Conservation (phyloP, 2,797 vertebrate species). For the Chiroxiphia lanceolata region DNA sequence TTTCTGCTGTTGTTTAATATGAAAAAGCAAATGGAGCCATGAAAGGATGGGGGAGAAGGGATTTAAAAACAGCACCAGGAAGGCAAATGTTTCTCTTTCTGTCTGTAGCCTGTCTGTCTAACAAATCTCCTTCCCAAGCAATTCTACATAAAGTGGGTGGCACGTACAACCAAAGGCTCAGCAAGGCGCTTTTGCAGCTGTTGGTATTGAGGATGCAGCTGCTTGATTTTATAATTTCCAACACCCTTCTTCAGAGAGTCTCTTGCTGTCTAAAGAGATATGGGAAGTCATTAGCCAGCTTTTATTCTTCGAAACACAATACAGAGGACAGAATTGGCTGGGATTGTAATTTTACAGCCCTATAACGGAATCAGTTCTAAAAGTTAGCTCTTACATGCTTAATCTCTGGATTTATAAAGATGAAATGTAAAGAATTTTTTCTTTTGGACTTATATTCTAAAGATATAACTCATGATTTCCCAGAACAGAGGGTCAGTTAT, state of each 20-base stretch:
- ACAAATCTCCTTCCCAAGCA: not conserved
- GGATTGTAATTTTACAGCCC: not conserved
- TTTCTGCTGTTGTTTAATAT: not conserved
- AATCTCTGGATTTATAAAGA: not conserved
- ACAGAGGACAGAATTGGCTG: not conserved
- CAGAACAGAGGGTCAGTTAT: not conserved
- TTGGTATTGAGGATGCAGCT: conserved; percentile 39
- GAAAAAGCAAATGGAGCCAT: not conserved
- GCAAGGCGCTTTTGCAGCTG: conserved; percentile 39
- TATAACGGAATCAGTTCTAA: not conserved
- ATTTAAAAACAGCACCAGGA: not conserved
- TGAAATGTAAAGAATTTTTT: not conserved
- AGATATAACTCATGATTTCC: not conserved
- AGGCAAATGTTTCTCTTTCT: conserved; percentile 11
- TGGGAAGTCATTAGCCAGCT: conserved; percentile 25
- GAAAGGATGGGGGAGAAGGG: not conserved
- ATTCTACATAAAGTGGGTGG: not conserved
- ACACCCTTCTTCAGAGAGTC: not conserved
- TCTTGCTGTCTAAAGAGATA: conserved; percentile 1
- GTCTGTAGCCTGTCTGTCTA: not conserved
- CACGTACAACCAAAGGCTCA: not conserved
- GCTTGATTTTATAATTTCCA: conserved; percentile 41
- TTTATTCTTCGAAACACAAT: not conserved
- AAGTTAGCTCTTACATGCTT: not conserved
- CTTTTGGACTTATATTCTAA: not conserved